These are phyloP conservation scores for Siniperca chuatsi DNA, from an alignment of 2,113 vertebrate species.

Conservation along the genomic window DNA sequence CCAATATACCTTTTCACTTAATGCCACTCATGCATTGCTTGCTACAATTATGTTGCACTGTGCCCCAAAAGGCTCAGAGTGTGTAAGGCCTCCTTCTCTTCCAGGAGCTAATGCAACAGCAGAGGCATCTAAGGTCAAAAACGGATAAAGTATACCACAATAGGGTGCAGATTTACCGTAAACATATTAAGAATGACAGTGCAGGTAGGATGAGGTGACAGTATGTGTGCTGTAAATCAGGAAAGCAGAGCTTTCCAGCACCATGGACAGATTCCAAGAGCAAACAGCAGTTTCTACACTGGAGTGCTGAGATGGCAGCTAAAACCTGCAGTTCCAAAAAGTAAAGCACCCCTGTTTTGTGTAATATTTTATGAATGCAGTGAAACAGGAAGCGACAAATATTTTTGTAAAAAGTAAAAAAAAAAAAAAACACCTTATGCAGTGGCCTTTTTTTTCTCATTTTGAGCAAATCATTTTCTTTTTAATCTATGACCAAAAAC, in stretches of 20 bases:
- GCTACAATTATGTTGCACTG: neutral
- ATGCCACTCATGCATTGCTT: neutral
- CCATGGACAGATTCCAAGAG: constrained; percentile 24
- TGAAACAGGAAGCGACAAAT: neutral
- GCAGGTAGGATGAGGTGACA: neutral
- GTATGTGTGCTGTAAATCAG: neutral
- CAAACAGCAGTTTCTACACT: neutral
- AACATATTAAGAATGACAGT: neutral
- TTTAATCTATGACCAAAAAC: neutral
- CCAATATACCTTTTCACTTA: neutral
- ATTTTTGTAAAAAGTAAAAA: neutral
- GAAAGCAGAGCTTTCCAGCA: constrained; percentile 4
- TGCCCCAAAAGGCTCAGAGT: neutral
- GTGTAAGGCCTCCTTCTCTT: neutral
- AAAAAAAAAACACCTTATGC: too few species aligned
- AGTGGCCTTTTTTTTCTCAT: neutral
- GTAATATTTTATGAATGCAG: constrained; percentile 16
- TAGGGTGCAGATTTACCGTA: neutral
- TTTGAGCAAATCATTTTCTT: neutral
- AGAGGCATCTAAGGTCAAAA: constrained; percentile 11
- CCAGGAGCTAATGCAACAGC: neutral
- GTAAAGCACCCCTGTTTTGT: neutral
- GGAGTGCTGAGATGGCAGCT: constrained; percentile 6
- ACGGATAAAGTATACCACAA: neutral
- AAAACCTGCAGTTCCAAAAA: constrained; percentile 1